Conservation (phyloP, 1,140 invertebrate species). For the Microplitis demolitor region DNA sequence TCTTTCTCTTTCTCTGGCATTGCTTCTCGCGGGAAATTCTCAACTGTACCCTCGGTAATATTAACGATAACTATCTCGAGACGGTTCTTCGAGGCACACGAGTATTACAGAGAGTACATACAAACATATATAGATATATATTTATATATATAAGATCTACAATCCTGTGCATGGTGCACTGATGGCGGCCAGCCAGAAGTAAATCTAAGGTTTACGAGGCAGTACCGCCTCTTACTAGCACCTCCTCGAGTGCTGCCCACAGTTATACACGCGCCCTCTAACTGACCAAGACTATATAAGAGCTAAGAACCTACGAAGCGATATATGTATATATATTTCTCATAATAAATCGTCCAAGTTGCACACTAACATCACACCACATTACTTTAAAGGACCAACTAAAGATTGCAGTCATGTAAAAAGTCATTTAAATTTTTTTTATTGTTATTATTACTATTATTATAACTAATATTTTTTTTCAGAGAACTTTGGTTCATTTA, state of each 20-base stretch:
- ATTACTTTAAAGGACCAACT: constrained; percentile 5
- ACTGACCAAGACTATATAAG: neutral
- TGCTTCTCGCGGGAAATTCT: constrained; percentile 32
- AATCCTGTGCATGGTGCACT: constrained; percentile 19
- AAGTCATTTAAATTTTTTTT: neutral
- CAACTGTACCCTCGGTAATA: constrained; percentile 41
- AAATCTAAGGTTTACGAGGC: constrained; percentile 64
- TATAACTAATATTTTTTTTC: neutral
- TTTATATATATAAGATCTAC: neutral
- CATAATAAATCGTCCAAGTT: constrained; percentile 21
- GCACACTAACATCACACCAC: constrained; percentile 5
- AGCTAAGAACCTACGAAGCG: constrained; percentile 1
- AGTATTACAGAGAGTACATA: no score
- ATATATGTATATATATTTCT: constrained; percentile 21
- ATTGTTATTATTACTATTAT: neutral
- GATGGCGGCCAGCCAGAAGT: constrained; percentile 62
- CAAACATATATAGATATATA: neutral
- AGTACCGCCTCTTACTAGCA: constrained; percentile 64
- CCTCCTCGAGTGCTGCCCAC: constrained; percentile 59
- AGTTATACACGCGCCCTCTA: constrained; percentile 37
- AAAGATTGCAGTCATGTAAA: constrained; percentile 6
- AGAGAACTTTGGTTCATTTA: neutral
- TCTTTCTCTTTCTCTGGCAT: neutral
- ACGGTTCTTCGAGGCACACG: constrained; percentile 37
- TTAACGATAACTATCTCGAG: constrained; percentile 57